Conservation (phyloP, 2,888 invertebrate species). For the Cheilosia impressa region DNA sequence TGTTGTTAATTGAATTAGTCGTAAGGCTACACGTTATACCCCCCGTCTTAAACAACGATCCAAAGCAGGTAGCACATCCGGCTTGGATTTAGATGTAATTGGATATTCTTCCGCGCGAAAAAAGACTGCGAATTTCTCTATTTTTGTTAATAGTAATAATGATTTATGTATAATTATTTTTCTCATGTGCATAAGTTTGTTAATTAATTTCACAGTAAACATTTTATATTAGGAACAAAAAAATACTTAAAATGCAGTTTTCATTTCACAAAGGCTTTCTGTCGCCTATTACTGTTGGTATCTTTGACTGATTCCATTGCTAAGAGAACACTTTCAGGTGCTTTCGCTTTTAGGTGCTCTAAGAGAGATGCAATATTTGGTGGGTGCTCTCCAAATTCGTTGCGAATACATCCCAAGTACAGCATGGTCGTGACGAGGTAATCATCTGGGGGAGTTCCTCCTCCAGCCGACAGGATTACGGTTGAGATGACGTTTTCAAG, state of each 20-base stretch:
- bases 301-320: background rate
- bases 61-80: constrained; percentile 27
- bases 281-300: background rate
- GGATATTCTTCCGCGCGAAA: constrained; percentile 48
- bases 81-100: constrained; percentile 40
- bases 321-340: background rate
- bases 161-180: constrained; percentile 20
- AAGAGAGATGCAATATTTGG: constrained; percentile 72
- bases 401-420: constrained; percentile 65
- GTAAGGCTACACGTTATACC: constrained; percentile 1
- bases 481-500: constrained; percentile 69
- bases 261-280: background rate
- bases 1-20: constrained; percentile 52
- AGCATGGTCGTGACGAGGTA: constrained; percentile 64
- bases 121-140: constrained; percentile 71
- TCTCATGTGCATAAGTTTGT: constrained; percentile 60
- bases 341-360: constrained; percentile 42
- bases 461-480: constrained; percentile 71
- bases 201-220: constrained; percentile 55
- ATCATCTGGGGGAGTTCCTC: constrained; percentile 62
- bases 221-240: constrained; percentile 32
- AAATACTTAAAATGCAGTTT: background rate
- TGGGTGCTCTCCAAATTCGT: constrained; percentile 72
- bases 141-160: constrained; percentile 50
- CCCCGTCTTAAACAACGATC: background rate